These are phyloP conservation scores for Cheilosia scutellata DNA, from an alignment of 2,888 invertebrate species.

Conservation along the genomic window DNA sequence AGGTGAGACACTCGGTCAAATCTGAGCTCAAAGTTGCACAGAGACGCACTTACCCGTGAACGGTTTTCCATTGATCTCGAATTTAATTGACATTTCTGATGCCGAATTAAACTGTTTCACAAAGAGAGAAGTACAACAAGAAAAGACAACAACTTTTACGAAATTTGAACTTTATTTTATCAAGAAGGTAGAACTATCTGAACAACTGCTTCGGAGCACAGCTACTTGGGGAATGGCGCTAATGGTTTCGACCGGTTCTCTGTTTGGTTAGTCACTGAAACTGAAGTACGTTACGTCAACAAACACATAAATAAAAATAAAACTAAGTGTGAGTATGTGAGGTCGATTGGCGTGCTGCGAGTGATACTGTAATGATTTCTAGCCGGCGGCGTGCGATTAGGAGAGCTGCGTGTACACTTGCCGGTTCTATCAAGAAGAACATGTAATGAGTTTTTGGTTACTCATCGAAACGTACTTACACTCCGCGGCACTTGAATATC, in stretches of 20 bases:
- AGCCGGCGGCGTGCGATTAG: constrained; percentile 1
- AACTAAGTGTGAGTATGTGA: background rate
- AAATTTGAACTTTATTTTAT: background rate
- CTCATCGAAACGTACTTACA: too few relatives aligned
- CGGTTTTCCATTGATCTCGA: constrained; percentile 53
- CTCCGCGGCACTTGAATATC: too few relatives aligned
- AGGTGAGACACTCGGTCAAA: background rate
- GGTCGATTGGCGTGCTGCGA: constrained; percentile 1
- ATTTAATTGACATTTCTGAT: constrained; percentile 72
- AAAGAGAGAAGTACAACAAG: background rate
- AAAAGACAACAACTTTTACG: background rate
- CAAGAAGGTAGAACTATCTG: background rate
- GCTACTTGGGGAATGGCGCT: constrained; percentile 55
- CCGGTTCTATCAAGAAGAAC: background rate
- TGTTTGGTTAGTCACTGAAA: background rate
- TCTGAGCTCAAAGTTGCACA: background rate
- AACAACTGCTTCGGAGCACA: constrained; percentile 50
- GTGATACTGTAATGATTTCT: background rate
- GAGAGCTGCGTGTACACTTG: background rate
- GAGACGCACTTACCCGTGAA: constrained; percentile 48
- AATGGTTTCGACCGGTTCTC: constrained; percentile 54
- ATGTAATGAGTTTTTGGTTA: too few relatives aligned
- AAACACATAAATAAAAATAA: constrained; percentile 2
- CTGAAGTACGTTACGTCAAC: background rate
- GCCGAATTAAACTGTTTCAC: constrained; percentile 58